Conservation (phyloP, 1,140 invertebrate genomes). For the Aphelenchoides fujianensis region DNA sequence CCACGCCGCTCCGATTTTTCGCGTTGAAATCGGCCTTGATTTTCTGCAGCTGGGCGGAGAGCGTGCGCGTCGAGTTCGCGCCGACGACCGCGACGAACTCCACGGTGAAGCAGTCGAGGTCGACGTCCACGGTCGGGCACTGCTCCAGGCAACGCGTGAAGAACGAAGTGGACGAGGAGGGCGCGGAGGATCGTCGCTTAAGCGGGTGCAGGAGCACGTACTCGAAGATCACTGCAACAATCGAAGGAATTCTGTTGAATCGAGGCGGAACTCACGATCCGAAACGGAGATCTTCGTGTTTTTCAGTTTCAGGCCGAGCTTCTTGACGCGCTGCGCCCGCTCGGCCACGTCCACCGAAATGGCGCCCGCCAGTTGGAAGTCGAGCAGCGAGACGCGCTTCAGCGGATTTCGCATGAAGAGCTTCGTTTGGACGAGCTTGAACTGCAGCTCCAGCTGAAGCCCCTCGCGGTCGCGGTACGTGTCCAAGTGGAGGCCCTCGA, state of each 20-base stretch:
- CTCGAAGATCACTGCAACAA: slow-evolving; percentile 32
- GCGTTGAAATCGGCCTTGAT: slow-evolving; percentile 19
- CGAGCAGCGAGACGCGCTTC: slow-evolving; percentile 17
- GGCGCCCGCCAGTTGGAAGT: slow-evolving; percentile 32
- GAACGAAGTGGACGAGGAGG: background rate
- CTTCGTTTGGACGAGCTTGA: slow-evolving; percentile 41
- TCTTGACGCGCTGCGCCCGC: slow-evolving; percentile 22
- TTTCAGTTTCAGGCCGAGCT: slow-evolving; percentile 25
- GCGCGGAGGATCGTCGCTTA: too few species aligned
- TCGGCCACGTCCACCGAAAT: slow-evolving; percentile 38
- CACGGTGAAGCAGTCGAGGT: slow-evolving; percentile 19
- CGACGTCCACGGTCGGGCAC: slow-evolving; percentile 19
- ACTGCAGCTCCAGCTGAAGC: slow-evolving; percentile 47
- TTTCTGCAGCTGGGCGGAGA: slow-evolving; percentile 15
- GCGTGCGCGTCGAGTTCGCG: slow-evolving; percentile 12
- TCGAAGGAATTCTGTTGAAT: background rate
- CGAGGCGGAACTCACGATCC: slow-evolving; percentile 21
- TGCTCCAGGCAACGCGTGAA: slow-evolving; percentile 6
- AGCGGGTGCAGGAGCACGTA: slow-evolving; percentile 24
- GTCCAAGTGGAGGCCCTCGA: slow-evolving; percentile 61
- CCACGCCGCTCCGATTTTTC: slow-evolving; percentile 1
- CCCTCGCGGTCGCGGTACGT: slow-evolving; percentile 44
- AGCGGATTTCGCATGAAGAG: slow-evolving; percentile 33
- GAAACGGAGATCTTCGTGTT: slow-evolving; percentile 34
- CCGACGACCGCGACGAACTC: slow-evolving; percentile 24